These are phyloP conservation scores for Notospermus geniculatus DNA, from an alignment of 1,140 invertebrate genomes.

Conservation along the genomic window DNA sequence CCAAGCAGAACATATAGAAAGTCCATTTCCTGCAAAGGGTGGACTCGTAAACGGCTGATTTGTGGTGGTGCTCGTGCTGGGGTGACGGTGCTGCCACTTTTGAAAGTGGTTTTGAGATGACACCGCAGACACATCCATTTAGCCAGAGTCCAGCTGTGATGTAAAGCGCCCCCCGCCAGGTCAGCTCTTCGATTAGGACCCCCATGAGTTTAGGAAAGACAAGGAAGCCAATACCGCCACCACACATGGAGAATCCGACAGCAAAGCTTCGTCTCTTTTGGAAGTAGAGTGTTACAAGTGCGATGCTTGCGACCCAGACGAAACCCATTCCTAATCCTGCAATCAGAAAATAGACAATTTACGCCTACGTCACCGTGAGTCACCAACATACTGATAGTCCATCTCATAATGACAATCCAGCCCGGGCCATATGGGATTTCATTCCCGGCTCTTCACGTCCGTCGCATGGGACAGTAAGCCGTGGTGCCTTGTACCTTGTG, in stretches of 20 bases:
- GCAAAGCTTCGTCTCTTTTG: constrained; percentile 37
- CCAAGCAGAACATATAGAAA: no score
- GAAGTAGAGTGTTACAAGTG: constrained; percentile 46
- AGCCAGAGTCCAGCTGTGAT: constrained; percentile 81
- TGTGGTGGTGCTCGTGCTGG: no score
- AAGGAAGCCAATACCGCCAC: constrained; percentile 45
- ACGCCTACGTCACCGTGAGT: no score
- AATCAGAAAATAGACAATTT: constrained; percentile 18
- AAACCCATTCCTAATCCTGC: constrained; percentile 48
- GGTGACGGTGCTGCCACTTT: no score
- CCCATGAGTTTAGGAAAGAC: constrained; percentile 43
- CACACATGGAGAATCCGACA: constrained; percentile 37
- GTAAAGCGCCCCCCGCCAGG: constrained; percentile 82
- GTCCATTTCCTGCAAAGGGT: no score
- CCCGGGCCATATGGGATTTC: no score
- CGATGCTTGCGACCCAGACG: constrained; percentile 46
- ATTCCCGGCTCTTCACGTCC: no score
- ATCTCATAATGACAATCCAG: no score
- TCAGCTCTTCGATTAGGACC: constrained; percentile 49
- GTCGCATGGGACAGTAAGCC: no score
- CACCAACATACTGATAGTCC: no score
- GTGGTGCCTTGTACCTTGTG: no score
- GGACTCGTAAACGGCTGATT: no score
- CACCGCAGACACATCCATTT: constrained; percentile 83
- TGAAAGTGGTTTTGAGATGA: constrained; percentile 39